Percentiles rank a stretch among this genome's conserved stretches.
These are phyloP conservation scores for Meloidogyne exigua DNA, from an alignment of 1,140 invertebrate species.

Conservation along the genomic window DNA sequence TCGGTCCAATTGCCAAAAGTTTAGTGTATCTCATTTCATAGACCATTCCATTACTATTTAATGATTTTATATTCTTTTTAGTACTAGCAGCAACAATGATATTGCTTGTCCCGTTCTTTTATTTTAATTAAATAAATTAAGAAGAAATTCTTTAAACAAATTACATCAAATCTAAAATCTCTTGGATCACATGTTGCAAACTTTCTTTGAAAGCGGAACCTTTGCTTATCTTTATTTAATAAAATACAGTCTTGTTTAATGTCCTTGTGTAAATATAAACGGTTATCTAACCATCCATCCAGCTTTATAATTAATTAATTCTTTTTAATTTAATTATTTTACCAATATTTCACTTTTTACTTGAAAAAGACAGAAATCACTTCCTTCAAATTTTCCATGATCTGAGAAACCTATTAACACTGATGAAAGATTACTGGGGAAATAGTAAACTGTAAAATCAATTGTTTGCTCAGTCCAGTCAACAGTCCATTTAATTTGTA, in stretches of 20 bases:
- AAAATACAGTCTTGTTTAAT: slow-evolving; percentile 75
- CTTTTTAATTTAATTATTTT: slow-evolving; percentile 2
- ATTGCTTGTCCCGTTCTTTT: slow-evolving; percentile 58
- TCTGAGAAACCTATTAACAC: slow-evolving; percentile 88
- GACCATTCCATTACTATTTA: slow-evolving; percentile 22
- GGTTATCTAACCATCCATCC: slow-evolving; percentile 39
- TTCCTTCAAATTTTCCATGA: slow-evolving; percentile 74
- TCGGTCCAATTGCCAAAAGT: slow-evolving; percentile 20
- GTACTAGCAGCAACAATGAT: slow-evolving; percentile 50
- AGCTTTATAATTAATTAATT: slow-evolving; percentile 10
- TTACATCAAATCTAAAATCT: slow-evolving; percentile 79
- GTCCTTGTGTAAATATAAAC: slow-evolving; percentile 66
- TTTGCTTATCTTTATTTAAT: slow-evolving; percentile 69
- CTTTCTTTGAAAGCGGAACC: slow-evolving; percentile 74
- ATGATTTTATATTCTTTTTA: slow-evolving; percentile 28
- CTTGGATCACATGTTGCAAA: slow-evolving; percentile 87
- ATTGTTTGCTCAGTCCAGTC: slow-evolving; percentile 46
- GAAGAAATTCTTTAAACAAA: neutral
- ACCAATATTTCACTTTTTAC: neutral
- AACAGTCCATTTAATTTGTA: slow-evolving; percentile 40
- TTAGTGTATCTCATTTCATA: slow-evolving; percentile 38
- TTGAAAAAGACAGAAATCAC: slow-evolving; percentile 77
- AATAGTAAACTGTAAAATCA: slow-evolving; percentile 37
- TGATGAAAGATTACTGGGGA: slow-evolving; percentile 67
- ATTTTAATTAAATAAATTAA: neutral